A percentile compares a stretch with the other conserved stretches of the same genome.
Conservation (phyloP, 1,140 invertebrate species). For the Dendrolimus kikuchii region DNA sequence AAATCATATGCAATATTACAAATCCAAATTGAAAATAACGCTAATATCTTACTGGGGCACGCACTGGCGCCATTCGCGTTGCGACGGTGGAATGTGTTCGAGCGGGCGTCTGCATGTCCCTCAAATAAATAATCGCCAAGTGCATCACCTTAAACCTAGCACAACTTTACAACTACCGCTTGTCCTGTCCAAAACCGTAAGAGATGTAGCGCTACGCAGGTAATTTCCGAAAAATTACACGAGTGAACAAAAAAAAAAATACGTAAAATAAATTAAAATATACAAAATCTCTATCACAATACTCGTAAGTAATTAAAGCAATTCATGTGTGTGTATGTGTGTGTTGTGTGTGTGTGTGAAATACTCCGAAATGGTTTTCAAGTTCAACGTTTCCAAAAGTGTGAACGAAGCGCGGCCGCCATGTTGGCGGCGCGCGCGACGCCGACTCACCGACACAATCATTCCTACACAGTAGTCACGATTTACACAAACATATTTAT, state of each 20-base stretch:
- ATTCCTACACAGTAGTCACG: conserved; percentile 43
- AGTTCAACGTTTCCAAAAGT: too few species aligned
- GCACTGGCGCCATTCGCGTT: conserved; percentile 37
- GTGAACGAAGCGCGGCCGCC: conserved; percentile 50
- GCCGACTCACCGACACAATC: conserved; percentile 21
- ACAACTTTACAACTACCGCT: conserved; percentile 62
- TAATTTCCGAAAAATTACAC: conserved; percentile 53
- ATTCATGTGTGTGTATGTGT: conserved; percentile 67
- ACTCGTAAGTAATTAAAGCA: conserved; percentile 72
- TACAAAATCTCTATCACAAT: conserved; percentile 72
- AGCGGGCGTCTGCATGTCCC: conserved; percentile 3
- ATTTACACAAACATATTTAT: conserved; percentile 23
- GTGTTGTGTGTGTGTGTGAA: conserved; percentile 16
- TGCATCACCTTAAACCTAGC: conserved; percentile 62
- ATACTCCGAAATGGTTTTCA: too few species aligned
- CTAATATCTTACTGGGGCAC: conserved; percentile 71
- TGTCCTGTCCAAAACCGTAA: conserved; percentile 52
- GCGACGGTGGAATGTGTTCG: conserved; percentile 49
- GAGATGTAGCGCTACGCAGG: conserved; percentile 58
- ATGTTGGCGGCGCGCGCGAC: too few species aligned
- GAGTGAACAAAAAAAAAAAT: conserved; percentile 31
- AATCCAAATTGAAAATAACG: conserved; percentile 68
- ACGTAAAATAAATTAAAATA: conserved; percentile 69
- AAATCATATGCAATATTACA: conserved; percentile 70
- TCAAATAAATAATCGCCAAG: conserved; percentile 20